Conservation (phyloP, 2,888 invertebrate genomes). For the Bhutanitis thaidina region DNA sequence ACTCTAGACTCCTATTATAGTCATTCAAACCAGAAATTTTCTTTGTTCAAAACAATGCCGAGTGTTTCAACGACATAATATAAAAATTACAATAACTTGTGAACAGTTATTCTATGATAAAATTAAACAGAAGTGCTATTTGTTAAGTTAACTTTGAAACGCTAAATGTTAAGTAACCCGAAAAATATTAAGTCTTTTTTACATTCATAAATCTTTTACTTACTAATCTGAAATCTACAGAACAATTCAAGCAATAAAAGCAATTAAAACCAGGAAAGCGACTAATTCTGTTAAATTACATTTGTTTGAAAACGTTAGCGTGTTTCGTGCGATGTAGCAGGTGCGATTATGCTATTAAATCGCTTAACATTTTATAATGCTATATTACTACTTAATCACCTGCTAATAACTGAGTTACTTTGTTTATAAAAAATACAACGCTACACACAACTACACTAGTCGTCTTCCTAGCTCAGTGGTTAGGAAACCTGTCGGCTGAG, state of each 20-base stretch:
- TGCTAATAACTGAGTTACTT: slow-evolving; percentile 3
- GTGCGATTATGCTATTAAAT: slow-evolving; percentile 4
- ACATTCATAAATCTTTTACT: slow-evolving; percentile 10
- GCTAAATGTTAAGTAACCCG: too few species aligned
- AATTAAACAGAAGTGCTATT: too few species aligned
- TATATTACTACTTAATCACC: background rate
- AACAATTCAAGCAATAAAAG: slow-evolving; percentile 14
- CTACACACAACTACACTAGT: too few species aligned
- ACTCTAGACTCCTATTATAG: too few species aligned
- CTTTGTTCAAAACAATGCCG: too few species aligned
- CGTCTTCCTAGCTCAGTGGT: too few species aligned
- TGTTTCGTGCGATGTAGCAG: slow-evolving; percentile 10
- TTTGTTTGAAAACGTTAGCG: slow-evolving; percentile 17
- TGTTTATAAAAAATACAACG: background rate
- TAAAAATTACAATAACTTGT: too few species aligned
- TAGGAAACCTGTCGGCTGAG: too few species aligned
- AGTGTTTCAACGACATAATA: too few species aligned
- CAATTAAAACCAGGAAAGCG: slow-evolving; percentile 17
- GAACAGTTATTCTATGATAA: too few species aligned
- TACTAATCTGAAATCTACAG: slow-evolving; percentile 16
- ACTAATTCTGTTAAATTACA: slow-evolving; percentile 16
- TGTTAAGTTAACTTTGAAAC: too few species aligned
- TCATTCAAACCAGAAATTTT: too few species aligned
- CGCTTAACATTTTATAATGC: slow-evolving; percentile 15
- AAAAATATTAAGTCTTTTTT: background rate